A percentile compares a stretch with the other conserved stretches of the same genome.
Evolutionary conservation across 2,797 vertebrate species (phyloP).

Genomic region (Cichlasoma orientale): DNA sequence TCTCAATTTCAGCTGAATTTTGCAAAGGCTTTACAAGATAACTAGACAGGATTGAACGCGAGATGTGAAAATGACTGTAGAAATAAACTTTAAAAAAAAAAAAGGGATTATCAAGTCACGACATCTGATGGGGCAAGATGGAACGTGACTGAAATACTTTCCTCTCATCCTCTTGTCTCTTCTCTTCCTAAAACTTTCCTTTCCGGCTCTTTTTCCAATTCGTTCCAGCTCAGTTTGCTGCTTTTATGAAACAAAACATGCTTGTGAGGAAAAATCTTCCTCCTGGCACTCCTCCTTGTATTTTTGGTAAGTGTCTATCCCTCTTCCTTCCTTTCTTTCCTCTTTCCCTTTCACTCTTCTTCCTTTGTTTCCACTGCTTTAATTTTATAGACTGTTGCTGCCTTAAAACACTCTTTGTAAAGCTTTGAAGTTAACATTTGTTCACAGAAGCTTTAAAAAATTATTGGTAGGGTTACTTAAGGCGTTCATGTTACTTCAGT

Average conservation of each 20-base stretch:
- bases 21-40: neutral
- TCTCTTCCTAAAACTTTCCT: constrained; percentile 72
- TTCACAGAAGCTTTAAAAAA: neutral
- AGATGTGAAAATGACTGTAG: constrained; percentile 26
- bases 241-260: constrained; percentile 99
- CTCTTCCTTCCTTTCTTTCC: constrained; percentile 51
- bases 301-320: constrained; percentile 94
- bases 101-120: constrained; percentile 23
- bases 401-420: neutral
- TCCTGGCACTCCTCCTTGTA: constrained; percentile 95
- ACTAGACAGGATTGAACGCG: neutral
- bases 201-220: constrained; percentile 79
- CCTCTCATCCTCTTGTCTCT: constrained; percentile 71
- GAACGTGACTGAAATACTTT: constrained; percentile 75
- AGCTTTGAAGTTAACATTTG: neutral
- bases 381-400: constrained; percentile 2
- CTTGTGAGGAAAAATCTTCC: constrained; percentile 98
- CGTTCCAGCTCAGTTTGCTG: constrained; percentile 98
- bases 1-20: constrained; percentile 16
- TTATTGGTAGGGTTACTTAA: neutral
- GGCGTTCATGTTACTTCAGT: neutral
- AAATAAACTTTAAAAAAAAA: neutral
- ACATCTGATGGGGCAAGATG: constrained; percentile 58
- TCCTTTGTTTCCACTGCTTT: constrained; percentile 39
- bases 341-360: constrained; percentile 45